These are phyloP conservation scores for Stichodactyla mertensii DNA, from an alignment of 64 coral and sea anemone species.

Conservation along the genomic window DNA sequence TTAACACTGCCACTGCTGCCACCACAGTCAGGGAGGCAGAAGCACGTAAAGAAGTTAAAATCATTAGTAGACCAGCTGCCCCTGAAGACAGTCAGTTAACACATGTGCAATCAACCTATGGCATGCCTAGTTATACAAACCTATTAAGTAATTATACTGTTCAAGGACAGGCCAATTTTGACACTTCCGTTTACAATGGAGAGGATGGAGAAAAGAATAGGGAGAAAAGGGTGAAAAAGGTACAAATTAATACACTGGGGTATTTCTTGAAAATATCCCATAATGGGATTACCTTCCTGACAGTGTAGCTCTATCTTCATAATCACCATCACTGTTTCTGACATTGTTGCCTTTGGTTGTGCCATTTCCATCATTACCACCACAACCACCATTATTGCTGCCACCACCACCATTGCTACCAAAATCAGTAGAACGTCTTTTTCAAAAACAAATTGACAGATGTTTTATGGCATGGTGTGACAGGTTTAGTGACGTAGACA, in stretches of 20 bases:
- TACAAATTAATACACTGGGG: background rate
- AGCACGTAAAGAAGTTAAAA: background rate
- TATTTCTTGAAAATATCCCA: background rate
- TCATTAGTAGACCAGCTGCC: background rate
- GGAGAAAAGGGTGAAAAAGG: background rate
- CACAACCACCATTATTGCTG: no score
- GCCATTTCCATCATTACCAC: no score
- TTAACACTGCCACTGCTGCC: background rate
- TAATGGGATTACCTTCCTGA: background rate
- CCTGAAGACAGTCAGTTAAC: background rate
- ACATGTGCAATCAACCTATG: background rate
- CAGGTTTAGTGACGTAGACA: no score
- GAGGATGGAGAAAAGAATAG: constrained; percentile 15
- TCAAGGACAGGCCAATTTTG: constrained; percentile 60
- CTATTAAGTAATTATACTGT: constrained; percentile 76
- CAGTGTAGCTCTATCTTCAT: no score
- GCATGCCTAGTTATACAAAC: constrained; percentile 50
- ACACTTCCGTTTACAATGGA: constrained; percentile 53
- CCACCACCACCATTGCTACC: no score
- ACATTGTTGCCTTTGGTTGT: no score
- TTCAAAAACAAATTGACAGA: no score
- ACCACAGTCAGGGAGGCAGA: background rate
- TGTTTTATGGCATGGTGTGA: no score
- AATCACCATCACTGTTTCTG: no score
- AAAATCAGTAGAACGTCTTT: no score